These are phyloP conservation scores for Fissipunctia ypsillon DNA, from an alignment of 2,888 invertebrate genomes.

Conservation along the genomic window DNA sequence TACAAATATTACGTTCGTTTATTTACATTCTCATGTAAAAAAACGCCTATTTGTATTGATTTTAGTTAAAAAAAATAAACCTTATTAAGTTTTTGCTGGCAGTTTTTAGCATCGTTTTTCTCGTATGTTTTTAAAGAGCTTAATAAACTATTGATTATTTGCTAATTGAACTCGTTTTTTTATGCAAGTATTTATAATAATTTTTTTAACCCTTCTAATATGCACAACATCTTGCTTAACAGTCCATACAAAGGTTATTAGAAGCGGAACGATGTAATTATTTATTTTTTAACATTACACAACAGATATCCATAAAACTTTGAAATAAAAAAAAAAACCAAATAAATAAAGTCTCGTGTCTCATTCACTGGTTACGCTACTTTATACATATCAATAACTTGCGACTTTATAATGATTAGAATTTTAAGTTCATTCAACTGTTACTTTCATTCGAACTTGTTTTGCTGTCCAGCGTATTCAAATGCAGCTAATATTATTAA, in stretches of 20 bases:
- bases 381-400: slow-evolving; percentile 46
- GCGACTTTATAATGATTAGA: slow-evolving; percentile 55
- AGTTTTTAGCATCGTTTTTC: slow-evolving; percentile 44
- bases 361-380: slow-evolving; percentile 29
- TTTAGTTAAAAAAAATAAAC: slow-evolving; percentile 53
- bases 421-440: slow-evolving; percentile 58
- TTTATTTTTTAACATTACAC: slow-evolving; percentile 17
- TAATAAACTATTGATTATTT: slow-evolving; percentile 47
- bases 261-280: neutral
- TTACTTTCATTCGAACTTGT: slow-evolving; percentile 52
- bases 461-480: slow-evolving; percentile 51
- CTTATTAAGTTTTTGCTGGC: slow-evolving; percentile 55
- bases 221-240: slow-evolving; percentile 18
- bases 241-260: neutral
- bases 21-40: slow-evolving; percentile 43
- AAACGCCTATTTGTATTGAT: slow-evolving; percentile 51
- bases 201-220: slow-evolving; percentile 35
- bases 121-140: slow-evolving; percentile 26
- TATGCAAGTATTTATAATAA: neutral
- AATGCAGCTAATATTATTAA: slow-evolving; percentile 66
- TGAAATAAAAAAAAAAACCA: slow-evolving; percentile 10
- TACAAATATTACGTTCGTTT: slow-evolving; percentile 14
- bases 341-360: slow-evolving; percentile 12
- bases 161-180: slow-evolving; percentile 44
- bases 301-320: slow-evolving; percentile 18